Evolutionary conservation across 2,113 vertebrate species (phyloP).

Genomic region (Ctenomys sociabilis): DNA sequence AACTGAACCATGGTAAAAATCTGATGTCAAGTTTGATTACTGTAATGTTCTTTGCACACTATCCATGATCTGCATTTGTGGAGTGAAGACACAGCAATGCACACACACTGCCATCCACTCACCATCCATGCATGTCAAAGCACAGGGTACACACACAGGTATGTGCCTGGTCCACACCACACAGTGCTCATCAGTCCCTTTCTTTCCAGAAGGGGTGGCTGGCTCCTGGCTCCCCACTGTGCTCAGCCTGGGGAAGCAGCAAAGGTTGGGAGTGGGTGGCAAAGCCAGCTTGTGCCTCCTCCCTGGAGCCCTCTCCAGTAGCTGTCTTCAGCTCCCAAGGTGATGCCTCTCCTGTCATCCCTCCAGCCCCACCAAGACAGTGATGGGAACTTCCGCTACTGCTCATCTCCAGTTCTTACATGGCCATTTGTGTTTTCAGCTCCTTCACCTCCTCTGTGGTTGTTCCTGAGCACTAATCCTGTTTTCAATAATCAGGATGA

Average conservation of each 20-base stretch:
- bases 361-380: neutral
- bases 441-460: neutral
- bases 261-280: too few relatives aligned
- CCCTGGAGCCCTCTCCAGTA: neutral
- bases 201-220: neutral
- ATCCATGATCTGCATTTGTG: neutral
- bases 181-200: neutral
- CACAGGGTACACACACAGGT: neutral
- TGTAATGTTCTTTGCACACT: neutral
- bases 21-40: neutral
- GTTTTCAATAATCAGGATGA: neutral
- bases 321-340: neutral
- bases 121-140: neutral
- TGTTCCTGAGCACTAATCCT: neutral
- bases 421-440: neutral
- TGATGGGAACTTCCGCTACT: neutral
- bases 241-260: neutral
- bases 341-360: neutral
- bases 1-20: neutral
- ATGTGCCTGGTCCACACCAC: neutral
- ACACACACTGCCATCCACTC: neutral
- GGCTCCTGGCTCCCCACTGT: neutral
- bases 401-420: neutral
- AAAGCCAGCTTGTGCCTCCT: neutral
- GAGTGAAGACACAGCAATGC: neutral